Percentiles rank a stretch among this genome's conserved stretches.
These are phyloP conservation scores for Aplocera efformata DNA, from an alignment of 2,888 invertebrate species.

Conservation along the genomic window DNA sequence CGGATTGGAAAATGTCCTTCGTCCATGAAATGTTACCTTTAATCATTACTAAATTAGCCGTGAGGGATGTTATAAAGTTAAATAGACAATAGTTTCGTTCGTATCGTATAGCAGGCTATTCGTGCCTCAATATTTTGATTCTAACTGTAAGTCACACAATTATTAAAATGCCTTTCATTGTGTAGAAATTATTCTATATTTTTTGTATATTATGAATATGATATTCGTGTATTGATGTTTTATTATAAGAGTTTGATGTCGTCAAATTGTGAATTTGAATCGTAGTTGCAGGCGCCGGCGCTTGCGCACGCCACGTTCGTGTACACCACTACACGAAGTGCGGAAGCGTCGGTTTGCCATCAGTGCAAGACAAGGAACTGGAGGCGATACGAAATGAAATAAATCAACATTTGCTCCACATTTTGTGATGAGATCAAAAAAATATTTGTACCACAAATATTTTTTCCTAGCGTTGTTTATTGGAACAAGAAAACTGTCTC, in stretches of 20 bases:
- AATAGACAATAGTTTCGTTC: conserved; percentile 32
- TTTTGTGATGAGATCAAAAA: too few species aligned
- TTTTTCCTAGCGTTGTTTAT: too few species aligned
- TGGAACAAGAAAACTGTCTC: too few species aligned
- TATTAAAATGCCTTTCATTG: conserved; percentile 43
- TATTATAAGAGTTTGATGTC: conserved; percentile 41
- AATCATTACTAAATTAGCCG: conserved; percentile 24
- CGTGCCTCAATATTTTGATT: conserved; percentile 49
- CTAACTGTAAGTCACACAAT: conserved; percentile 22
- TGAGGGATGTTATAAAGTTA: conserved; percentile 17
- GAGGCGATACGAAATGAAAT: too few species aligned
- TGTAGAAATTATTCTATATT: conserved; percentile 40
- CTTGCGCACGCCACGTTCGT: too few species aligned
- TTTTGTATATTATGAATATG: conserved; percentile 45
- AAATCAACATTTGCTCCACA: too few species aligned
- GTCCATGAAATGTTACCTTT: conserved; percentile 29
- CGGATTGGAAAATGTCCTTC: conserved; percentile 17
- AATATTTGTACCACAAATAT: too few species aligned
- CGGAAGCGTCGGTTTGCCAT: too few species aligned
- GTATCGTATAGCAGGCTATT: conserved; percentile 33
- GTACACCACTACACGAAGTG: too few species aligned
- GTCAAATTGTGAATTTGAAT: conserved; percentile 37
- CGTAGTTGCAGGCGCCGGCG: too few species aligned
- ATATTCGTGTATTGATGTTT: conserved; percentile 48
- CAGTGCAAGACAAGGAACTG: too few species aligned